phyloP scores from a whole-genome alignment of 2,113 vertebrate species.

The Gymnocephalus cernua region DNA sequence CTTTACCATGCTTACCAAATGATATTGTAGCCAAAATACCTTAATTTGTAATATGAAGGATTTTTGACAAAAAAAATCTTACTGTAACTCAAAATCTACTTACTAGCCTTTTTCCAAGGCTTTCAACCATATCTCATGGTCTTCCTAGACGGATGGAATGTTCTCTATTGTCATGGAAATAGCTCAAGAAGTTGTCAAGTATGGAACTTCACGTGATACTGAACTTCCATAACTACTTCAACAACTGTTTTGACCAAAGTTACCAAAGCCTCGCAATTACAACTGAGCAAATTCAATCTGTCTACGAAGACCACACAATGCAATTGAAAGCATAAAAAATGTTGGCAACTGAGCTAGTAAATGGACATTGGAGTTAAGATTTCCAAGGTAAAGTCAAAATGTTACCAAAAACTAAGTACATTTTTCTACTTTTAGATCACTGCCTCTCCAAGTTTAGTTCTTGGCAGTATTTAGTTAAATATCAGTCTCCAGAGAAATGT shows the following conservation, averaged over 20 bases:
- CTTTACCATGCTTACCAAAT: background rate
- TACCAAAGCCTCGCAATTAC: background rate
- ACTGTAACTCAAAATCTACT: background rate
- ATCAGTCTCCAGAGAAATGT: background rate
- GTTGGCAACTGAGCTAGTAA: too few species aligned
- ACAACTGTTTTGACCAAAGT: background rate
- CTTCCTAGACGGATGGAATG: background rate
- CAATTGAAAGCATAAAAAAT: background rate
- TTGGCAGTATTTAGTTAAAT: background rate
- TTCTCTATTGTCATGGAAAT: background rate
- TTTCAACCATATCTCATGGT: background rate
- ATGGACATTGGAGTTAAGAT: background rate
- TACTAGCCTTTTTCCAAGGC: too few species aligned
- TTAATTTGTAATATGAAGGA: background rate
- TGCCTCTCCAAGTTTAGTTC: background rate
- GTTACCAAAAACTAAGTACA: background rate
- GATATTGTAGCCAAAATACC: background rate
- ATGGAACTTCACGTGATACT: background rate
- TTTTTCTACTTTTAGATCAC: background rate
- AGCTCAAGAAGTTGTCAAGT: background rate
- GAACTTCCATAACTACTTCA: background rate
- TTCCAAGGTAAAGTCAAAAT: background rate
- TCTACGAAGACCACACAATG: background rate
- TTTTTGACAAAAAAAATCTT: background rate
- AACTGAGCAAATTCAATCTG: background rate